Evolutionary conservation across 2,888 invertebrate species (phyloP).

Genomic region (Dorcus parallelipipedus): DNA sequence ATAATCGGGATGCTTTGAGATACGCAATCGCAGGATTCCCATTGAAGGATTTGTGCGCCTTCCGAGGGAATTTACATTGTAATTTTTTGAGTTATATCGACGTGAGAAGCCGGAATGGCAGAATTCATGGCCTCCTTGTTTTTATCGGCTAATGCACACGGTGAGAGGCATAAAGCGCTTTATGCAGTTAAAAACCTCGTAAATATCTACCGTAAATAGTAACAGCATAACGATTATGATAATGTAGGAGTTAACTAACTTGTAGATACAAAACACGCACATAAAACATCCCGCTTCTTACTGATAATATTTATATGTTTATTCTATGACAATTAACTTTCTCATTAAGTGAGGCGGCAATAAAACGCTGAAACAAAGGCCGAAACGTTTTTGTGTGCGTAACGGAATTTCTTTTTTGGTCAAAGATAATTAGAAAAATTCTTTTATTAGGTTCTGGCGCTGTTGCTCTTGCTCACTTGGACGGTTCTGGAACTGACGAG

Average conservation of each 20-base stretch:
- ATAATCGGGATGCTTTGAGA: neutral
- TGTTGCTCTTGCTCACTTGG: conserved; percentile 79
- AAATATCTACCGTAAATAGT: neutral
- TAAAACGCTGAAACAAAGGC: too few species aligned
- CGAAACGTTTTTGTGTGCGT: too few species aligned
- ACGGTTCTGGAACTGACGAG: conserved; percentile 81
- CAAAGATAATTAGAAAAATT: neutral
- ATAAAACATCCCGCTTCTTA: too few species aligned
- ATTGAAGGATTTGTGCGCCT: conserved; percentile 2
- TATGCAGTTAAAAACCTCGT: neutral
- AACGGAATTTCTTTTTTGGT: too few species aligned
- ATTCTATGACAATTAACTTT: too few species aligned
- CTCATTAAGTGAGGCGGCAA: too few species aligned
- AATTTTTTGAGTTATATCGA: neutral
- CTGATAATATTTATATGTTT: too few species aligned
- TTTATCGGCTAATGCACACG: neutral
- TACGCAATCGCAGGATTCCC: neutral
- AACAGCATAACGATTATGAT: neutral
- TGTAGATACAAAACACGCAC: too few species aligned
- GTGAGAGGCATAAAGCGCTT: neutral
- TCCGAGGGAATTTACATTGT: neutral
- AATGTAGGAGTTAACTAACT: too few species aligned
- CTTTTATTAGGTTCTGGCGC: conserved; percentile 74
- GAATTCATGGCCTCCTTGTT: neutral
- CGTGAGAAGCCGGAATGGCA: neutral